Evolutionary conservation across 2,113 vertebrate species (phyloP), one percentile per base, ranked within the genome.

Genomic region (Mastomys coucha): DNA sequence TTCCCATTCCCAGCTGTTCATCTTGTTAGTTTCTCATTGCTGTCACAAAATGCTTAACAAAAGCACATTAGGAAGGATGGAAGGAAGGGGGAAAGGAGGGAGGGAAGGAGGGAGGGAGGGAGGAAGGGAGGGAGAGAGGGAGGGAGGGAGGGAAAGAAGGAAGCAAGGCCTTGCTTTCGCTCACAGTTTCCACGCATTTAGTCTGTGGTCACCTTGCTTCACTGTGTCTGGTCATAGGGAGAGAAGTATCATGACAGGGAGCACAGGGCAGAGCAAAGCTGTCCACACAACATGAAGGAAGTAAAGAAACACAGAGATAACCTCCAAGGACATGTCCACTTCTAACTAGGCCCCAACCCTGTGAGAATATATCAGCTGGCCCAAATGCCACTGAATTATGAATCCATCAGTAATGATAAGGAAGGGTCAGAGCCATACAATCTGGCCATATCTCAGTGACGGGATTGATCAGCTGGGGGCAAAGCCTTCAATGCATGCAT

Each of bases 1-100:
- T 20, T 22, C 45, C 22, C 17, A 70, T 45, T 6, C 13, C 0
- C 0, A 20, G 28, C 3, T 4, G 3, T 12, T 84, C 24, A 0
- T 31, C 45, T 5, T 51, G 49, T n/a, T 26, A 36, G 22, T 78
- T 63, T 90, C 20, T 51, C 58, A n/a, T n/a, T 36, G 36, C 56
- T 63, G 56, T 63, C 33, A 51, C 20, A 51, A 60, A 67, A 78
- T 60, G 31, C 67, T 36, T 77, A 19, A 42, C 39, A 60, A n/a
- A n/a, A n/a, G n/a, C 22, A 72, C 36, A 8, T 11, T 5, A 26
- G 70, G 70, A 72, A 77, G 56, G 72, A 49, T 24, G 65, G 33
- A 28, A 28, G 63, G 63, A 58, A 73, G 31, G 56, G 16, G 2
- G 67, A 33, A 63, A 24, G 39, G 39, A 63, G 22, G 53, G 72